Base-by-base conservation (phyloP, 2,113 vertebrate genomes). In the Etheostoma spectabile region DNA sequence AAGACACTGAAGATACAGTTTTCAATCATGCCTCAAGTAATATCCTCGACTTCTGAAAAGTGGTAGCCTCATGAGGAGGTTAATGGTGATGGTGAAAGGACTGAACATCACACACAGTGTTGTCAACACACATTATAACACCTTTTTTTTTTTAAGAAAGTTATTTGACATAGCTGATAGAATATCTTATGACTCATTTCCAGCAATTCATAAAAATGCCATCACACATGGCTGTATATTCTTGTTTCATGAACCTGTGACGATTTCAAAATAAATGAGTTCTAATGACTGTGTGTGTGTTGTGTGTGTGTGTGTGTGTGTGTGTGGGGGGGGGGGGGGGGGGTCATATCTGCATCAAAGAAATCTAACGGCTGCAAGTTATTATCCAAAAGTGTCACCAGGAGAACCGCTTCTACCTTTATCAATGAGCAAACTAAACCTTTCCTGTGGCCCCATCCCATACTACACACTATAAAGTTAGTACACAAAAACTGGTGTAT, bases 71-170 rank as follows among this genome's bases (percentile, higher is more conserved):
- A 35, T 24, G 57, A 65, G 24, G 73, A 69, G 78, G 74, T 85
- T 67, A 62, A 84, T 78, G 82, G 83, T 88, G 80, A 90, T 77
- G 82, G 82, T 89, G 82, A 82, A 79, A 84, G 77, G 90, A 90
- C 84, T 69, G 83, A 91, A 90, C 72, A 62, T 88, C 82, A 91
- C 86, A 80, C 66, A 90, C 80, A 83, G 89, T 87, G 86, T 88
- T 74, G 72, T 86, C 72, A 85, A 87, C 79, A 86, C 77, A 92
- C 74, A 72, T 84, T 57, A 81, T 76, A 88, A 84, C 59, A 88
- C 77, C 24, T 85, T 77, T 83, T 86, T 83, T 86, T 85, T 75
- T 73, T 70, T 85, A 72, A 77, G 65, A 88, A 82, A 80, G 72
- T 82, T 79, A 77, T 68, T 69, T 65, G 79, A 89, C 80, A 81